These are phyloP conservation scores for Caenorhabditis becei DNA, from an alignment of 2,888 invertebrate genomes.

Conservation along the genomic window DNA sequence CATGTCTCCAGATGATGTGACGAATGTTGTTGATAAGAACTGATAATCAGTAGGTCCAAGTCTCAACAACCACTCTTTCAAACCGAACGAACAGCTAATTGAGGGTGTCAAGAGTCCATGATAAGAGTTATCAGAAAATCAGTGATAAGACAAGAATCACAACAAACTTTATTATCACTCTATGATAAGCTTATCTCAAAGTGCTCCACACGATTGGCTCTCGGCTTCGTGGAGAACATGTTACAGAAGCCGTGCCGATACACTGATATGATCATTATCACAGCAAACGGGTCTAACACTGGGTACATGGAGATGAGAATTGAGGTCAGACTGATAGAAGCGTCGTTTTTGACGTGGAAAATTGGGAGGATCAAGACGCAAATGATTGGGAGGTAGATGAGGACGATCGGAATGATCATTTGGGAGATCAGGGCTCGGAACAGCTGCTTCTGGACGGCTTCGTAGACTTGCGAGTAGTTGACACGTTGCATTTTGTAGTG, in stretches of 20 bases:
- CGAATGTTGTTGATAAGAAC: too few species aligned
- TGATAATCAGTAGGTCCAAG: too few species aligned
- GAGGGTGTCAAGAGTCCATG: too few species aligned
- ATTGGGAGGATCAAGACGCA: conserved; percentile 35
- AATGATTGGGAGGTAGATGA: conserved; percentile 50
- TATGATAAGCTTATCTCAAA: conserved; percentile 25
- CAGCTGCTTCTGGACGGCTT: conserved; percentile 35
- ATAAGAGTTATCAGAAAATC: too few species aligned
- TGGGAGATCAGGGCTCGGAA: conserved; percentile 46
- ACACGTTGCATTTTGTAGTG: conserved; percentile 44
- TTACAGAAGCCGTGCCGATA: conserved; percentile 47
- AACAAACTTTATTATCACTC: too few species aligned
- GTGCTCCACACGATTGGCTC: conserved; percentile 24
- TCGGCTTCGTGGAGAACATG: conserved; percentile 26
- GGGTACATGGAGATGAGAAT: conserved; percentile 50
- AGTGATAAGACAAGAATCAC: too few species aligned
- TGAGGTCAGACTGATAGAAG: conserved; percentile 27
- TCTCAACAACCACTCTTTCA: too few species aligned
- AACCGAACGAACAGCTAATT: too few species aligned
- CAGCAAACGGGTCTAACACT: conserved; percentile 44
- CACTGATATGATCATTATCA: conserved; percentile 45
- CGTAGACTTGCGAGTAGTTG: conserved; percentile 45
- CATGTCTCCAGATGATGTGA: too few species aligned
- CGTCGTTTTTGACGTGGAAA: conserved; percentile 45
- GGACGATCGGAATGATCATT: conserved; percentile 41